These are phyloP conservation scores for Cantharis lateralis DNA, from an alignment of 2,888 invertebrate species.

Conservation along the genomic window DNA sequence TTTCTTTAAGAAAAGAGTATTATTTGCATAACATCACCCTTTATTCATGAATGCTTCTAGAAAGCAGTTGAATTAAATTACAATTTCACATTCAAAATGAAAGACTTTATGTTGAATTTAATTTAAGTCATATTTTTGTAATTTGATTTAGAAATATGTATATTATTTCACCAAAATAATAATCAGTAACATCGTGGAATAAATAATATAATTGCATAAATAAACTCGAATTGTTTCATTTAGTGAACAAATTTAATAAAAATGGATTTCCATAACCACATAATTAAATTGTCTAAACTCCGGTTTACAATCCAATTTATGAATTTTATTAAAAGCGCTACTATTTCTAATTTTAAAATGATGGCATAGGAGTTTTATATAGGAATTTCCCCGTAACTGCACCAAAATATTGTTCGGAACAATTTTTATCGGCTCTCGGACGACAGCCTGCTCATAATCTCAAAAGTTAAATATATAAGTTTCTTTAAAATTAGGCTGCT, in stretches of 20 bases:
- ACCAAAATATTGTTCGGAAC: too few relatives aligned
- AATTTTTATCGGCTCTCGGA: too few relatives aligned
- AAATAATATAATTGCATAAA: not conserved
- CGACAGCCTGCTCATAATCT: too few relatives aligned
- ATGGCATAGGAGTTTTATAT: too few relatives aligned
- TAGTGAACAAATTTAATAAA: too few relatives aligned
- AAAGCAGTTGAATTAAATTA: conserved; percentile 37
- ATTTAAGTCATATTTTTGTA: conserved; percentile 33
- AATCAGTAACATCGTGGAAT: not conserved
- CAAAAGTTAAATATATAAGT: too few relatives aligned
- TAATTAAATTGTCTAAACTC: not conserved
- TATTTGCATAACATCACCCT: conserved; percentile 40
- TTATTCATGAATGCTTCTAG: conserved; percentile 23
- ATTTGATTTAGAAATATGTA: not conserved
- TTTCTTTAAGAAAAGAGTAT: conserved; percentile 25
- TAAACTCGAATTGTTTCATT: too few relatives aligned
- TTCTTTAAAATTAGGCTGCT: too few relatives aligned
- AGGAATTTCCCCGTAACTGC: too few relatives aligned
- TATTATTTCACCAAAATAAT: not conserved
- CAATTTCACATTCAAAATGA: conserved; percentile 40
- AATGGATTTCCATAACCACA: too few relatives aligned
- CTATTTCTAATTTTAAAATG: too few relatives aligned
- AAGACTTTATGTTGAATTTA: conserved; percentile 32
- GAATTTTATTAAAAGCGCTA: not conserved
- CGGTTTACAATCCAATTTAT: not conserved